phyloP scores from a whole-genome alignment of 2,797 vertebrate genomes.

The Chloroceryle amazona region DNA sequence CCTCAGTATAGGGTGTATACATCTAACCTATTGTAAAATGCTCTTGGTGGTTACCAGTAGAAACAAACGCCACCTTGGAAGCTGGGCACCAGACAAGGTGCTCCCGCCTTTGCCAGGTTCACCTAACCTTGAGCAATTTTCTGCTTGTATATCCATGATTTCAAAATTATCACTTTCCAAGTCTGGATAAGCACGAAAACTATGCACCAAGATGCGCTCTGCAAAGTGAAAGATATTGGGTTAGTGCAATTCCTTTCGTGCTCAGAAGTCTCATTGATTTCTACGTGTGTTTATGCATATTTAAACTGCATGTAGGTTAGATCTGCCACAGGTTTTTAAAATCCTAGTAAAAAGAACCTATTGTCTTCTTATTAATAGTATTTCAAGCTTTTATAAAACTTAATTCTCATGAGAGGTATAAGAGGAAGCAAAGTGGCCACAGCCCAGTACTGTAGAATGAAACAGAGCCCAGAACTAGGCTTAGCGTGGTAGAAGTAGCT shows the following conservation, averaged over 20 bases:
- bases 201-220: accelerated
- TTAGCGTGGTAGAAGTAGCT: not conserved
- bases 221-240: not conserved
- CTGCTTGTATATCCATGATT: not conserved
- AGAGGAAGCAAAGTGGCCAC: not conserved
- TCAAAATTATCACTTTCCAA: not conserved
- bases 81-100: not conserved
- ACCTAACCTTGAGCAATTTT: not conserved
- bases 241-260: not conserved
- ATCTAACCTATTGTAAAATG: not conserved
- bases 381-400: not conserved
- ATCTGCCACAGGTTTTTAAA: not conserved
- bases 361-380: not conserved
- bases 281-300: not conserved
- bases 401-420: not conserved
- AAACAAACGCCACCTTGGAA: not conserved
- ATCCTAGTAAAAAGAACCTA: not conserved
- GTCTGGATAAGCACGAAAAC: not conserved
- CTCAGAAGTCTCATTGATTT: accelerated
- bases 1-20: not conserved
- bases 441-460: not conserved
- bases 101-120: not conserved
- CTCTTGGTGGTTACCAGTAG: not conserved
- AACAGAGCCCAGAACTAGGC: not conserved
- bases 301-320: not conserved